Conservation (phyloP, 2,113 vertebrate species). For the Damaliscus lunatus region DNA sequence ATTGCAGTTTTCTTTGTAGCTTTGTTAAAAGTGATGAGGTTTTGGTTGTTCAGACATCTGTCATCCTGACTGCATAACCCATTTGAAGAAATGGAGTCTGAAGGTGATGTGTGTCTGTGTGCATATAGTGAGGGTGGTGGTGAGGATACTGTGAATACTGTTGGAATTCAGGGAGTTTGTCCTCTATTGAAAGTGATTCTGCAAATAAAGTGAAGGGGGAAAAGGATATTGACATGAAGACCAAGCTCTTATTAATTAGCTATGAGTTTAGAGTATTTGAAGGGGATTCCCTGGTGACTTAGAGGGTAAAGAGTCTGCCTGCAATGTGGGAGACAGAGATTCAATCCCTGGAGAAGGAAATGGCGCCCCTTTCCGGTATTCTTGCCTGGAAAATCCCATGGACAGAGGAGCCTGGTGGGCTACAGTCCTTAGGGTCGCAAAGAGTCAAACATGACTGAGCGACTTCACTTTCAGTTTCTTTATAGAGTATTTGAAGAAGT, state of each 20-base stretch:
- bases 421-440: background rate
- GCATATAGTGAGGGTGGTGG: background rate
- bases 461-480: background rate
- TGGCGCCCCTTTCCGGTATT: background rate
- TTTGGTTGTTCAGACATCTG: background rate
- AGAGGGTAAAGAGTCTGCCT: background rate
- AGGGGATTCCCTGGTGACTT: background rate
- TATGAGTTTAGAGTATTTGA: background rate
- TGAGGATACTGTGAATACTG: background rate
- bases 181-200: background rate
- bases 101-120: background rate
- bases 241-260: background rate
- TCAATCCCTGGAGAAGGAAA: background rate
- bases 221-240: background rate
- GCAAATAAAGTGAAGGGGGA: background rate
- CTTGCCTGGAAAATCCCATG: background rate
- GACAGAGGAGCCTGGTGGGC: background rate
- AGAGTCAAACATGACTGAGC: background rate
- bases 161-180: background rate
- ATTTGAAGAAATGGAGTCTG: background rate
- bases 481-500: background rate
- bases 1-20: background rate
- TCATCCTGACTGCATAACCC: background rate
- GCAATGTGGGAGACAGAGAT: background rate
- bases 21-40: background rate